A percentile compares a stretch with the other conserved stretches of the same genome.
Evolutionary conservation across 2,113 vertebrate species (phyloP).

Genomic region (Loxodonta africana): DNA sequence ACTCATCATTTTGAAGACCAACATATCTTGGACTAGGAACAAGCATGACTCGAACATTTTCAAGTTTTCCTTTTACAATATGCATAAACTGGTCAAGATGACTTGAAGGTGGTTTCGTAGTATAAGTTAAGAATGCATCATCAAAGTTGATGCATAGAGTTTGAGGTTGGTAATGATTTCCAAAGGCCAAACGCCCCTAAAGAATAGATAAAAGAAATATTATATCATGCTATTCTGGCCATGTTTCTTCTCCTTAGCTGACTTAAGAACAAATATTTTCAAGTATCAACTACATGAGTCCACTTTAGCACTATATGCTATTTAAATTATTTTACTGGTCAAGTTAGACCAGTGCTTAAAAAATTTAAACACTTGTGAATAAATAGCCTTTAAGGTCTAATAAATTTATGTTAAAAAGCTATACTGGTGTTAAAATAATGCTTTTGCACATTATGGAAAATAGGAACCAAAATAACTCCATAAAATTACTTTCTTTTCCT

Average conservation of each 20-base stretch:
- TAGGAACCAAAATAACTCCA: background rate
- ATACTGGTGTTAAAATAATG: constrained; percentile 17
- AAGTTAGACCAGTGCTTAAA: background rate
- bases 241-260: background rate
- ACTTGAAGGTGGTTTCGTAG: constrained; percentile 99
- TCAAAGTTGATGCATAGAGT: constrained; percentile 98
- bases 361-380: background rate
- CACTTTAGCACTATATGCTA: background rate
- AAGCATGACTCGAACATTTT: constrained; percentile 99
- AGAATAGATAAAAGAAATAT: constrained; percentile 46
- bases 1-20: constrained; percentile 98
- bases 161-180: constrained; percentile 98
- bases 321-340: background rate
- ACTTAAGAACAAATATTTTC: background rate
- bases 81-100: constrained; percentile 99
- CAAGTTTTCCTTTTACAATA: constrained; percentile 97
- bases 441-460: constrained; percentile 49
- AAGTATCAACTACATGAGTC: background rate
- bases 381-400: background rate
- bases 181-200: constrained; percentile 97
- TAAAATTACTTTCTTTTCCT: constrained; percentile 64
- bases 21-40: constrained; percentile 98
- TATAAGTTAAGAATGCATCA: constrained; percentile 97
- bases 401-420: background rate
- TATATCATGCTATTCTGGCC: background rate